A percentile compares a stretch with the other conserved stretches of the same genome.
phyloP scores from a whole-genome alignment of 1,140 invertebrate genomes.

The Cataglyphis hispanica region DNA sequence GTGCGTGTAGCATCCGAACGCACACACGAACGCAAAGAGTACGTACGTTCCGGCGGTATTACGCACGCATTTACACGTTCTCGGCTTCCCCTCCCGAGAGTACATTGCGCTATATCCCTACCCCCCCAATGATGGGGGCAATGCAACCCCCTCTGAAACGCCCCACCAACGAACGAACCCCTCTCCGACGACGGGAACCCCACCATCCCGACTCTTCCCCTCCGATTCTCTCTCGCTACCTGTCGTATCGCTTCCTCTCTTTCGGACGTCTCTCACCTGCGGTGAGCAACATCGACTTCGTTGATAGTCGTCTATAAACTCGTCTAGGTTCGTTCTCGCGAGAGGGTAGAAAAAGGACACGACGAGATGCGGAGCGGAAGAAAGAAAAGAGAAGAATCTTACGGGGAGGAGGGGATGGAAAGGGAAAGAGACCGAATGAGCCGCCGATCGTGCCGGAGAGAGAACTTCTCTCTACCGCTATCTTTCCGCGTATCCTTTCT shows the following conservation, averaged over 20 bases:
- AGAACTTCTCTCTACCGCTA: slow-evolving; percentile 65
- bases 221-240: background rate
- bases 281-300: slow-evolving; percentile 67
- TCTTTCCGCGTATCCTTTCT: slow-evolving; percentile 75
- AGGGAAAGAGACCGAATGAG: slow-evolving; percentile 29
- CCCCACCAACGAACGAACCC: slow-evolving; percentile 13
- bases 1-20: background rate
- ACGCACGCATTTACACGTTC: slow-evolving; percentile 73
- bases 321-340: slow-evolving; percentile 60
- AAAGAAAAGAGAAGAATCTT: background rate
- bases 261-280: slow-evolving; percentile 69
- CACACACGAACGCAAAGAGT: background rate
- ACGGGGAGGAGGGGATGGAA: background rate
- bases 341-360: slow-evolving; percentile 10
- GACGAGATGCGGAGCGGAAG: background rate
- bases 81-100: slow-evolving; percentile 18
- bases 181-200: slow-evolving; percentile 15
- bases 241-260: slow-evolving; percentile 9
- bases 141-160: slow-evolving; percentile 29
- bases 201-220: background rate
- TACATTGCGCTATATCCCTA: slow-evolving; percentile 43
- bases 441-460: background rate
- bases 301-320: slow-evolving; percentile 73
- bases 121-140: background rate
- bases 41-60: slow-evolving; percentile 59